phyloP scores from a whole-genome alignment of 2,797 vertebrate species.

The Enteromius radiatus region DNA sequence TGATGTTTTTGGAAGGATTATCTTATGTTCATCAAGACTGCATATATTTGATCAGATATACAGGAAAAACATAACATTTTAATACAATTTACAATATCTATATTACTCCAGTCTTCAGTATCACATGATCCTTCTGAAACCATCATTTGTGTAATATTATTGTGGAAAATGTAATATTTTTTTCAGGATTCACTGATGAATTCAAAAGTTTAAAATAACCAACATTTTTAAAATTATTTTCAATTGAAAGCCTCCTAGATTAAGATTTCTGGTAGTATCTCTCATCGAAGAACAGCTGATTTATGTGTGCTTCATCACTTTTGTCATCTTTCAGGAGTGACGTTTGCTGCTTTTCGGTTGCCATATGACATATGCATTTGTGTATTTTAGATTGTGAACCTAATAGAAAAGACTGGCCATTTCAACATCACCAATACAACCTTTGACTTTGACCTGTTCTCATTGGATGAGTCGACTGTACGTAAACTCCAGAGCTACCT shows the following conservation, averaged over 20 bases:
- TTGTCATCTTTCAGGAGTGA: not conserved
- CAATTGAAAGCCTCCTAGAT: not conserved
- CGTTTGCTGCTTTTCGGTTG: not conserved
- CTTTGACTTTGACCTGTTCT: slow-evolving; percentile 99
- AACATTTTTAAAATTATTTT: not conserved
- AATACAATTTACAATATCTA: not conserved
- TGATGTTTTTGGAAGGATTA: too few relatives aligned
- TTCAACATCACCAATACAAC: slow-evolving; percentile 99
- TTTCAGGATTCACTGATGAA: not conserved
- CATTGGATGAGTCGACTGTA: slow-evolving; percentile 95
- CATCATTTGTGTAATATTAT: too few relatives aligned
- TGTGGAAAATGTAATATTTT: too few relatives aligned
- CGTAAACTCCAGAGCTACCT: slow-evolving; percentile 99
- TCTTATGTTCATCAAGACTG: not conserved
- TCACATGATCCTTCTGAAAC: not conserved
- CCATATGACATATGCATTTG: not conserved
- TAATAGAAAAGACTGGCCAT: slow-evolving; percentile 97
- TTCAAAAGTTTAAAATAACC: not conserved
- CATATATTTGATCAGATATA: not conserved
- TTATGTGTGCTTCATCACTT: not conserved
- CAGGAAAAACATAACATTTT: not conserved
- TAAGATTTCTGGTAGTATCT: not conserved
- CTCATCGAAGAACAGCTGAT: not conserved
- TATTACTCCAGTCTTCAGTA: not conserved
- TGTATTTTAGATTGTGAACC: slow-evolving; percentile 88